Conservation (phyloP, 2,888 invertebrate species). For the Cephus nigrinus region DNA sequence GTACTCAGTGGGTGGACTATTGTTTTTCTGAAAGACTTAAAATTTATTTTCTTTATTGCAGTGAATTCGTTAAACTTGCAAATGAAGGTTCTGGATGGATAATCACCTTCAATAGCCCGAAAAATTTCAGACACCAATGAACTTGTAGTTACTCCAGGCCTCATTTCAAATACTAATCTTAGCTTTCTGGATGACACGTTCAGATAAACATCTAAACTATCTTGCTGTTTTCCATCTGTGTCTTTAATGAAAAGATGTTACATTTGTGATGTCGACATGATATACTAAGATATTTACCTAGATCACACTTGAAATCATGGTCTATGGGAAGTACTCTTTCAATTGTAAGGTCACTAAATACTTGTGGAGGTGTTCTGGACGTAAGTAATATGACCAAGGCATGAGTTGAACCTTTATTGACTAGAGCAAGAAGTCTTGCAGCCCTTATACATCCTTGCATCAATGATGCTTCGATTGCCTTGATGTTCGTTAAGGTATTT, state of each 20-base stretch:
- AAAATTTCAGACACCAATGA: constrained; percentile 81
- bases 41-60: constrained; percentile 25
- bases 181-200: constrained; percentile 69
- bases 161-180: constrained; percentile 70
- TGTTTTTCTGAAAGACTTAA: constrained; percentile 56
- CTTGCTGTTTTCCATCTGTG: constrained; percentile 68
- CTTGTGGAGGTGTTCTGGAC: constrained; percentile 75
- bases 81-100: constrained; percentile 27
- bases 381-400: constrained; percentile 71
- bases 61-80: constrained; percentile 7
- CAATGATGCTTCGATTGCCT: constrained; percentile 66
- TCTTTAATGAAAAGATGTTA: constrained; percentile 54
- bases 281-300: constrained; percentile 69
- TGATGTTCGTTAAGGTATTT: constrained; percentile 52
- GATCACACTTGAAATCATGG: constrained; percentile 81
- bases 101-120: constrained; percentile 78
- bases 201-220: constrained; percentile 68
- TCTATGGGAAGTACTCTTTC: constrained; percentile 86
- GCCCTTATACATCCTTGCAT: constrained; percentile 69
- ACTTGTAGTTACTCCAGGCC: constrained; percentile 73
- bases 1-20: constrained; percentile 54
- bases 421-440: constrained; percentile 71
- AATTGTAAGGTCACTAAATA: constrained; percentile 81
- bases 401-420: constrained; percentile 70
- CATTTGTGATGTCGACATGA: constrained; percentile 42